A percentile compares a stretch with the other conserved stretches of the same genome.
phyloP scores from a whole-genome alignment of 2,113 vertebrate genomes.

The Pholis gunnellus region DNA sequence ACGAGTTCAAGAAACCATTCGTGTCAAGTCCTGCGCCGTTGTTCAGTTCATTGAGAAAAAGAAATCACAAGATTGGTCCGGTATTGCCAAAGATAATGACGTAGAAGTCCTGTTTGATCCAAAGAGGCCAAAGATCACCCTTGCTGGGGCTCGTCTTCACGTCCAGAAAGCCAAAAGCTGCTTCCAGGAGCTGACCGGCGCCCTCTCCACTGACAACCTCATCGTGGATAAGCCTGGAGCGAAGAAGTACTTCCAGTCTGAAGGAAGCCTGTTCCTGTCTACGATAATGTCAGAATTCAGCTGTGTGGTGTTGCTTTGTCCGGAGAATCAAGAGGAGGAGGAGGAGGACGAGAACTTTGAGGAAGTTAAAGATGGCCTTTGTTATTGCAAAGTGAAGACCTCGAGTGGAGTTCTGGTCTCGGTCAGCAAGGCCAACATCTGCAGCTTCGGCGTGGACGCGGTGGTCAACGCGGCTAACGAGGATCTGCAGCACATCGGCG shows the following conservation, averaged over 20 bases:
- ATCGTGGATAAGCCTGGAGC: conserved; percentile 86
- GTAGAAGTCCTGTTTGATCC: conserved; percentile 73
- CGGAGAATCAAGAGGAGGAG: conserved; percentile 43
- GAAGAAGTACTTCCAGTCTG: conserved; percentile 82
- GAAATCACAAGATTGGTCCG: conserved; percentile 61
- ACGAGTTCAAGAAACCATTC: conserved; percentile 69
- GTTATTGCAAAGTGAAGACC: conserved; percentile 64
- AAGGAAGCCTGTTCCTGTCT: conserved; percentile 49
- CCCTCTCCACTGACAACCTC: conserved; percentile 72
- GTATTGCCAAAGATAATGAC: conserved; percentile 54
- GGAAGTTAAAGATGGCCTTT: not conserved
- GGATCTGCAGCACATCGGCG: conserved; percentile 81
- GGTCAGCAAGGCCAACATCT: conserved; percentile 83
- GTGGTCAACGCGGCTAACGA: conserved; percentile 91
- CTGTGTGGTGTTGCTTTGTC: conserved; percentile 83
- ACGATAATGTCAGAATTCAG: conserved; percentile 63
- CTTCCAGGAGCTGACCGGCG: conserved; percentile 57
- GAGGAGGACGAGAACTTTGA: conserved; percentile 9
- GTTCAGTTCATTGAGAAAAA: conserved; percentile 81
- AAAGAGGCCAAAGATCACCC: conserved; percentile 68
- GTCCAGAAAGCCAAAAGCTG: conserved; percentile 66
- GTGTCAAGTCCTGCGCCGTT: conserved; percentile 57
- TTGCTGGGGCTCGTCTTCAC: conserved; percentile 80
- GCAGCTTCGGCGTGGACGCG: conserved; percentile 78
- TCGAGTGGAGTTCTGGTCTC: conserved; percentile 76